Percentiles rank a stretch among this genome's conserved stretches.
Evolutionary conservation across 2,113 vertebrate species (phyloP).

Genomic region (Fulica atra): DNA sequence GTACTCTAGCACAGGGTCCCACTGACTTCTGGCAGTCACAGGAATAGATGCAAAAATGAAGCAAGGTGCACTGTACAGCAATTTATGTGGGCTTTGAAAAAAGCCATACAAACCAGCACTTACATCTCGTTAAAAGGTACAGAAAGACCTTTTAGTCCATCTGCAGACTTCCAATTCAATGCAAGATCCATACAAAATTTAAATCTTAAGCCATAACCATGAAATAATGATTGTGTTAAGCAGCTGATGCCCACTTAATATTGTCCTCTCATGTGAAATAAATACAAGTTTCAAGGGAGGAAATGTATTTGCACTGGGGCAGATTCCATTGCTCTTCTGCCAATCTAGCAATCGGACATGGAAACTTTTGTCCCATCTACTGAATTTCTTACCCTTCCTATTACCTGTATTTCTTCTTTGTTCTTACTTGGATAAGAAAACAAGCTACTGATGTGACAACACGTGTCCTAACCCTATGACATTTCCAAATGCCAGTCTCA

Average conservation of each 20-base stretch:
- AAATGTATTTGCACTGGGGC: not conserved
- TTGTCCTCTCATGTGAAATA: not conserved
- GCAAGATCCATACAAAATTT: not conserved
- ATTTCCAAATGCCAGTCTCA: not conserved
- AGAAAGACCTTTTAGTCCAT: not conserved
- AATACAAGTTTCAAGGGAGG: not conserved
- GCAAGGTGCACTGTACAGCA: not conserved
- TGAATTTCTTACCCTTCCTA: not conserved
- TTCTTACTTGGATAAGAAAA: not conserved
- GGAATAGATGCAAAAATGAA: not conserved
- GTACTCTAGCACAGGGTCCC: not conserved
- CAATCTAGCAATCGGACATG: not conserved
- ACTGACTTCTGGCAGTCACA: not conserved
- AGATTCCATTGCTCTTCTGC: not conserved
- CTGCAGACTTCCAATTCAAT: not conserved
- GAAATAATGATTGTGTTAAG: not conserved
- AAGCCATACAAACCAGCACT: not conserved
- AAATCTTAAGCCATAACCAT: not conserved
- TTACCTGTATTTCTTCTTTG: not conserved
- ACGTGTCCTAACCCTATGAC: not conserved
- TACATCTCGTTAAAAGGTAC: not conserved
- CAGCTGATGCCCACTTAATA: not conserved
- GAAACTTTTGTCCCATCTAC: not conserved
- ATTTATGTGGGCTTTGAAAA: not conserved
- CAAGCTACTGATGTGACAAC: not conserved